These are phyloP conservation scores for Aleadryas rufinucha DNA, from an alignment of 2,113 vertebrate genomes.

Conservation along the genomic window DNA sequence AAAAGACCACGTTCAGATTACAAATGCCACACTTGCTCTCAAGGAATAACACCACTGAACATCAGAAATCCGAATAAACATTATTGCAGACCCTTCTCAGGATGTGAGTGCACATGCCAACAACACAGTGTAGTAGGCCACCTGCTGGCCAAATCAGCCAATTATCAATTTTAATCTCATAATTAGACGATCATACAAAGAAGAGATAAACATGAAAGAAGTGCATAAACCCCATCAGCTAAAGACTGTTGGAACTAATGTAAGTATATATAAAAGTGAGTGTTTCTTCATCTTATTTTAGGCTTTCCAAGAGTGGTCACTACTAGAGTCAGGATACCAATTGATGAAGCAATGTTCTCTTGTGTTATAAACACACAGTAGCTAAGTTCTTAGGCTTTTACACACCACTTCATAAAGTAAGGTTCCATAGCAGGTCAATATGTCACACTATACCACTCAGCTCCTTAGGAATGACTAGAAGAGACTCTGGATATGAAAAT, in stretches of 20 bases:
- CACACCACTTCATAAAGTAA: background rate
- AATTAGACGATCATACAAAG: background rate
- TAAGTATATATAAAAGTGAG: background rate
- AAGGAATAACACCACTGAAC: background rate
- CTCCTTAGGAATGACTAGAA: background rate
- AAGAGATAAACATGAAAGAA: background rate
- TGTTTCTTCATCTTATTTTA: background rate
- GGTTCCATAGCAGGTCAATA: background rate
- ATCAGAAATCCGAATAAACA: background rate
- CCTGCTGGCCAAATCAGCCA: slow-evolving; percentile 72
- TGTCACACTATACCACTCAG: background rate
- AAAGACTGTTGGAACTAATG: background rate
- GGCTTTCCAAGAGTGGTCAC: background rate
- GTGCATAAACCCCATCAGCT: background rate
- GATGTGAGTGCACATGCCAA: background rate
- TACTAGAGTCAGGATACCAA: background rate
- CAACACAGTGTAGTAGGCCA: slow-evolving; percentile 70
- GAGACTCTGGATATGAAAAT: background rate
- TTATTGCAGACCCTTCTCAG: background rate
- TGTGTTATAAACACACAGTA: background rate
- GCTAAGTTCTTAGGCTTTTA: background rate
- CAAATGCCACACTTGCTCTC: background rate
- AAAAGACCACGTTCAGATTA: background rate
- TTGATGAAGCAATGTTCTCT: background rate
- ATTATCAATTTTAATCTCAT: slow-evolving; percentile 27